Evolutionary conservation across 2,888 invertebrate genomes (phyloP), one percentile per base, ranked within the genome.

Genomic region (Saturnia japonica): DNA sequence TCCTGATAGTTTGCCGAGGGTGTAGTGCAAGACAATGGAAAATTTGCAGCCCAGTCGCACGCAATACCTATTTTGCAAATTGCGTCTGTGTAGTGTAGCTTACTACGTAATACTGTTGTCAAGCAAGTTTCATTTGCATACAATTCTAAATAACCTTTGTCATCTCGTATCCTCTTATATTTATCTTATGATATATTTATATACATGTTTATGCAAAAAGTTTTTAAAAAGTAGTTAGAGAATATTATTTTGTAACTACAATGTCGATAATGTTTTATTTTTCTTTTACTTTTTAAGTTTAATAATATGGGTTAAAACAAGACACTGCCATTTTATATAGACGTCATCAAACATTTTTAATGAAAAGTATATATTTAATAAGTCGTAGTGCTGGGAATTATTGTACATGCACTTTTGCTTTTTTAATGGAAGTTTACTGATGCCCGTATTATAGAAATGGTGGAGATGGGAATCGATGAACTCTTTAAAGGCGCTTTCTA

Each of bases 51-150:
- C 51, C 70, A 12, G 22, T 6, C 34, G 60, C 71, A 68, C 68
- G 71, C 70, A 70, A 64, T 60, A 57, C 47, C 66, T 73, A 69
- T 64, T 68, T 69, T n/a, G n/a, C 70, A 45, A 67, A 51, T 67
- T 67, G 68, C 19, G 40, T 64, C 40, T 40, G 64, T 62, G 42
- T 68, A 43, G 57, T 67, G 69, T 69, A 69, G n/a, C 71, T 71
- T 67, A 54, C 67, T 42, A 68, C 54, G 40, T 45, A 51, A 72
- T 66, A 66, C 54, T 68, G 22, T 70, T 75, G 69, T 68, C 34
- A 6, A 34, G 72, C 70, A 75, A 75, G 71, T 72, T 75, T 69
- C 73, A 72, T 76, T 71, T 73, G 74, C 74, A 75, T 74, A 73
- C 72, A 74, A 74, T 40, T 64, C 40, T 19, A 19, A 19, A 64